phyloP scores from a whole-genome alignment of 2,888 invertebrate genomes.

The Galerucella calmariensis region DNA sequence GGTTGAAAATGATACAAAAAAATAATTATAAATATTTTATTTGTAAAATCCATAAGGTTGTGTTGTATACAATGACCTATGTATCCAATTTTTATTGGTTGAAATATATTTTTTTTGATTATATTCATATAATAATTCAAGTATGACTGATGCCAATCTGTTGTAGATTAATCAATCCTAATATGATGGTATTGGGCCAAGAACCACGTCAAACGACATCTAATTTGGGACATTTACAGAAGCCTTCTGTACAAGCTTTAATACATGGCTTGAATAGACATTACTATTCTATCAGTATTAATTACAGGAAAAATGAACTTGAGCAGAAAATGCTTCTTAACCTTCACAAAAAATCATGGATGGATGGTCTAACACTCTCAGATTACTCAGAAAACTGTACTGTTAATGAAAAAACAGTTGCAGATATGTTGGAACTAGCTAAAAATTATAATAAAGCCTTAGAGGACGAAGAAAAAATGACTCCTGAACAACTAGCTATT shows the following conservation, averaged over 20 bases:
- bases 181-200: slow-evolving; percentile 98
- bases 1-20: no score
- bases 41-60: no score
- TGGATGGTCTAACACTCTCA: slow-evolving; percentile 91
- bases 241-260: slow-evolving; percentile 98
- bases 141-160: neutral
- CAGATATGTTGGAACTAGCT: slow-evolving; percentile 96
- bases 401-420: slow-evolving; percentile 92
- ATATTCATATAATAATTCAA: neutral
- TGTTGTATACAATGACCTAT: no score
- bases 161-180: slow-evolving; percentile 93
- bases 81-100: neutral
- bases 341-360: slow-evolving; percentile 98
- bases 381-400: slow-evolving; percentile 94
- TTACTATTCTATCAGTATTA: slow-evolving; percentile 99
- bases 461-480: slow-evolving; percentile 99
- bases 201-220: slow-evolving; percentile 99
- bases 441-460: slow-evolving; percentile 92
- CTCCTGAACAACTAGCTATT: slow-evolving; percentile 97
- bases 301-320: slow-evolving; percentile 97
- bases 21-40: no score
- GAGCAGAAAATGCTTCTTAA: slow-evolving; percentile 99
- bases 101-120: no score
- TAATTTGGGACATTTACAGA: slow-evolving; percentile 97
- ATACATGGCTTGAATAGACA: slow-evolving; percentile 99